Base-by-base conservation (phyloP, 2,888 invertebrate genomes). In the Plebejus argus region DNA sequence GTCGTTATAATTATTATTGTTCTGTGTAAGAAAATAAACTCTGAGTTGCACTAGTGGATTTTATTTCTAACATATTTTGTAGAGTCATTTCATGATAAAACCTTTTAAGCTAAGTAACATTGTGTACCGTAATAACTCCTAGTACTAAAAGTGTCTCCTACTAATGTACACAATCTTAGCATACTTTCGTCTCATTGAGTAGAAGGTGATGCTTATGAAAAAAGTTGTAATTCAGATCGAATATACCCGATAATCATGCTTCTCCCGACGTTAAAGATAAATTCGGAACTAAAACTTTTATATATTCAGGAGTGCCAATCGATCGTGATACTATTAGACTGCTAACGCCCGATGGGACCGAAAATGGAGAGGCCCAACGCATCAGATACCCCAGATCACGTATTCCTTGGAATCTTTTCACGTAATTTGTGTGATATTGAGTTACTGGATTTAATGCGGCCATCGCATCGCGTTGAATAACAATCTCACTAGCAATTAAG, bases 351-450 rank as follows among this genome's bases (percentile, higher is more conserved):
- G 71, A 35, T n/a, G 77, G 77, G 71, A 77, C 80, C 82, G 88
- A 85, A 89, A 89, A 87, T 85, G 84, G 88, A 87, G 86, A 84
- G 83, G 84, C 83, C 79, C 81, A 83, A 83, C 84, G 83, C 82
- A 84, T 84, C 80, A 81, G 81, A 80, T 81, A 83, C 83, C 85
- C 86, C 84, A 83, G 83, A 87, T 89, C 88, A 86, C 84, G 82
- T 83, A 82, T 81, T 77, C 79, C 81, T 81, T 70, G 80, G 80
- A 82, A 84, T 84, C 81, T 82, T 82, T 83, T 78, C 82, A 83
- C 79, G 81, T 83, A 80, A 81, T 82, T 82, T 82, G 79, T 82
- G 76, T 79, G 72, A 79, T 80, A 83, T 80, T 80, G 80, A 81
- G 80, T 81, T 81, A 81, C 78, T 80, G 76, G 58, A 71, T 79